Base-by-base conservation (phyloP, 2,888 invertebrate species). In the Zygogramma bicolorata region DNA sequence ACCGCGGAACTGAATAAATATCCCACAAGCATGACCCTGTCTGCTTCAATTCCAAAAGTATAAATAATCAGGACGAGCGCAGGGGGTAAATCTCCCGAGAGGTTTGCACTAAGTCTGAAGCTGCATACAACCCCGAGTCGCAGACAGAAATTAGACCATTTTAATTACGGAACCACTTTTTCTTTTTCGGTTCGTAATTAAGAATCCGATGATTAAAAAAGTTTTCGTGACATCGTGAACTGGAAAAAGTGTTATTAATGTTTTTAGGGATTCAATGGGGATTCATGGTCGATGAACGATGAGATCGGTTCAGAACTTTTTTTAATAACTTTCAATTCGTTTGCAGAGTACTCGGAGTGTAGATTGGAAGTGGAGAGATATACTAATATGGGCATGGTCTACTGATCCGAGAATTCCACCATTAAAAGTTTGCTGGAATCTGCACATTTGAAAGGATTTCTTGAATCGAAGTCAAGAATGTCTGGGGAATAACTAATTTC, bases 141-240 rank as follows among this genome's bases (percentile, higher is more conserved):
- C 27, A 53, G 53, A 53, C 53, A 65, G 68, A 69, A 72, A 72
- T 72, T 65, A 65, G 68, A 60, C 71, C 15, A 42, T 58, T 72
- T 72, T 72, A 68, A 72, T 72, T 61, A 68, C 65, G 66, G 61
- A 40, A 29, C 68, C 65, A 65, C 68, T 68, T 68, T 71, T 65
- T 60, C 71, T 58, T 68, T 60, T 69, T 66, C 69, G 61, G 69
- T 69, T 69, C 42, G 58, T 69, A 69, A 69, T 72, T 60, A 65
- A 72, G 68, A 60, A 72, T 65, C 46, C 46, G 68, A 68, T 69
- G 65, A 73, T 73, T 73, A 73, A 73, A 73, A 73, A 73, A 73
- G 73, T 73, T 73, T 46, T 29, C 25, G 46, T 31, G 63, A 63
- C 63, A 63, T 46, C 8, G n/a, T n/a, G 18, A 63, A 63, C 46